Conservation (phyloP, 2,113 vertebrate genomes). For the Charina bottae region DNA sequence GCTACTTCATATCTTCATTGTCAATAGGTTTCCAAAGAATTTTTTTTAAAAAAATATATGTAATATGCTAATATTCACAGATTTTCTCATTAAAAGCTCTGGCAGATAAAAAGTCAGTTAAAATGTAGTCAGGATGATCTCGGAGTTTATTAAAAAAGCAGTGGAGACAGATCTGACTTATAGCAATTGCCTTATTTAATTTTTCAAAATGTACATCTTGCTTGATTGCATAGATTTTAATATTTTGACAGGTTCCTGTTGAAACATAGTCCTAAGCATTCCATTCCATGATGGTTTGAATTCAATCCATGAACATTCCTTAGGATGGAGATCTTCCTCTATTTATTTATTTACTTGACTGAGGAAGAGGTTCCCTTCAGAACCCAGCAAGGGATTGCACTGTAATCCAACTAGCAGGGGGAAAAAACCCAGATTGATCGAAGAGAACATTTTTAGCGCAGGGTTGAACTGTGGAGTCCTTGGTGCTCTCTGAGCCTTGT, state of each 20-base stretch:
- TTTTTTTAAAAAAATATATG: not conserved
- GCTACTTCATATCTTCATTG: not conserved
- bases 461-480: no score
- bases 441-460: no score
- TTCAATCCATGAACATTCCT: not conserved
- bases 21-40: not conserved
- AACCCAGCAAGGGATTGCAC: not conserved
- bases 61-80: not conserved
- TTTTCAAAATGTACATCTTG: not conserved
- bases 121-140: not conserved
- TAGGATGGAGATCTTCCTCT: not conserved
- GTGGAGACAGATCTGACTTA: not conserved
- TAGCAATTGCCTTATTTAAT: not conserved
- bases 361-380: not conserved
- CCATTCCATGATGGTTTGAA: not conserved
- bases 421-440: not conserved
- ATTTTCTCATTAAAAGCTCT: not conserved
- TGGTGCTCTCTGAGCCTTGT: no score
- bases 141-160: not conserved
- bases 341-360: not conserved
- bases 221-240: not conserved
- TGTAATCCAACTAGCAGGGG: not conserved
- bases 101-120: not conserved
- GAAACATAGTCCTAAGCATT: not conserved
- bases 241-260: not conserved